Evolutionary conservation across 2,797 vertebrate genomes (phyloP), one percentile per base, ranked within the genome.

Genomic region (Toxotes lorentzi): DNA sequence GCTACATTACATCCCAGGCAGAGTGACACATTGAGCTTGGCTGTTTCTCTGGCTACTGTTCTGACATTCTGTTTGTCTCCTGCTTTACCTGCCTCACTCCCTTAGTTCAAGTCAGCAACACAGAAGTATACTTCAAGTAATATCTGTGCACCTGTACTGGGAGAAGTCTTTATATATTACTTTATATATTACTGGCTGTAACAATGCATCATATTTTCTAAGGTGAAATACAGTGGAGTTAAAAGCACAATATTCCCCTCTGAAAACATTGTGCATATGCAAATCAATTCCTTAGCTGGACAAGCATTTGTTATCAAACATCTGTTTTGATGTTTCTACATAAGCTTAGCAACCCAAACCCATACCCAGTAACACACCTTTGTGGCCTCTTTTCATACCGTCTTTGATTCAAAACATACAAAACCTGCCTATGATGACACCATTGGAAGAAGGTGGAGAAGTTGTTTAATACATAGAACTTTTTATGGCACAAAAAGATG

Each of bases 21-120:
- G 85, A 85, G 73, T 86, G 89, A 90, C 89, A 86, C 81, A 82
- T 47, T 77, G 78, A 88, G 83, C 70, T 70, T n/a, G 69, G 71
- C 78, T 72, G 67, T 76, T 63, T 86, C 58, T 72, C 63, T 66
- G 83, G 78, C 69, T 53, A 30, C 61, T 70, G 79, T 73, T 67
- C 38, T 72, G 81, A 64, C 69, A 14, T 41, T 63, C 45, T 80
- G 77, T 73, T 80, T 75, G 80, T 80, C 71, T 86, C 51, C n/a
- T 66, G 75, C 70, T 77, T 74, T 72, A 76, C 67, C 79, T 71
- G 45, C 56, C 74, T 47, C 61, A 41, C 41, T 84, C 34, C 30
- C 51, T 78, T 35, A 73, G 58, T 51, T 78, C 61, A 76, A 73
- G 67, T 69, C 65, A 66, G 45, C 57, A 57, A 72, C 64, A 53